Conservation (phyloP, 2,888 invertebrate species). For the Gnatocerus cornutus region DNA sequence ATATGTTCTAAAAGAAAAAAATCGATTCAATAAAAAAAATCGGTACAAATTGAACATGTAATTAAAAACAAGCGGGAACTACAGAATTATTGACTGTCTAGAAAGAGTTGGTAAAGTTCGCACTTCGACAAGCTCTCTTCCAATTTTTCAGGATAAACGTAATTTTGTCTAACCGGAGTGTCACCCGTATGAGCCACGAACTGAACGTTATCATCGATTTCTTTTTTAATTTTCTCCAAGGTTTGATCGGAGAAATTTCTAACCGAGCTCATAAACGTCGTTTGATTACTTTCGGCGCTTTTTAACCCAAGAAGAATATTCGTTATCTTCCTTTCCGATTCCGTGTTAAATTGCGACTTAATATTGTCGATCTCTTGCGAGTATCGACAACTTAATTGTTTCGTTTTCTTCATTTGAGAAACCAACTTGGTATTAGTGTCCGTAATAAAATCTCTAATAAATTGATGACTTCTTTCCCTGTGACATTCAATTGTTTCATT, state of each 20-base stretch:
- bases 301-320: conserved; percentile 3
- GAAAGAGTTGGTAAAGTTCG: background rate
- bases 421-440: background rate
- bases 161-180: conserved; percentile 12
- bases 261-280: background rate
- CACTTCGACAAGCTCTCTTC: conserved; percentile 6
- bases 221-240: conserved; percentile 3
- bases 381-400: conserved; percentile 6
- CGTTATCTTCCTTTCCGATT: conserved; percentile 18
- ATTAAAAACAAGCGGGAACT: conserved; percentile 11
- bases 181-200: background rate
- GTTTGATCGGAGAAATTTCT: conserved; percentile 7
- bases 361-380: conserved; percentile 23
- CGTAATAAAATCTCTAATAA: conserved; percentile 8
- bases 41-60: conserved; percentile 39
- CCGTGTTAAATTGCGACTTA: conserved; percentile 19
- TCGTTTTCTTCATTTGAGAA: background rate
- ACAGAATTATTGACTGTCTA: conserved; percentile 10
- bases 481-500: background rate
- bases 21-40: conserved; percentile 8
- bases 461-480: conserved; percentile 4
- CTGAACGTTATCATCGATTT: conserved; percentile 11
- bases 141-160: background rate
- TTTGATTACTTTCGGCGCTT: conserved; percentile 17
- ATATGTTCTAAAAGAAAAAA: conserved; percentile 63